Percentiles rank a stretch among this genome's conserved stretches.
Conservation (phyloP, 1,140 invertebrate genomes). For the Oncopodura yosiiana region DNA sequence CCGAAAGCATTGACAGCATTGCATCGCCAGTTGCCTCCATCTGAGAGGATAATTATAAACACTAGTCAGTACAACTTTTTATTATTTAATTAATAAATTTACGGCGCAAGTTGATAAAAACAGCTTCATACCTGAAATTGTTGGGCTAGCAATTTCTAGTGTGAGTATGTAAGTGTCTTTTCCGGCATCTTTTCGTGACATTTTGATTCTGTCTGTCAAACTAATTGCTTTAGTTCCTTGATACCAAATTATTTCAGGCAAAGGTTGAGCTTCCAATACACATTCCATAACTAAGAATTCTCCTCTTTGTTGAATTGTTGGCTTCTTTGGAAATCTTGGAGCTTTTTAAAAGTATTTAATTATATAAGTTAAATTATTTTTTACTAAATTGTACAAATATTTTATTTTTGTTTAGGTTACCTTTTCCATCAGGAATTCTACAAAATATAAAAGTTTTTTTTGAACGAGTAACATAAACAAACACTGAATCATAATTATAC, state of each 20-base stretch:
- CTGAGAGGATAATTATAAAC: too few species aligned
- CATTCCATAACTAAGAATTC: constrained; percentile 92
- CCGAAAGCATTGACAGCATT: constrained; percentile 96
- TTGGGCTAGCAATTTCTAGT: constrained; percentile 87
- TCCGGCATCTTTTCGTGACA: constrained; percentile 69
- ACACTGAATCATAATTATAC: neutral
- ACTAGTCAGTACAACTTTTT: too few species aligned
- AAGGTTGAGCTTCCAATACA: constrained; percentile 83
- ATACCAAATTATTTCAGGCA: constrained; percentile 92
- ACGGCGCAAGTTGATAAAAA: too few species aligned
- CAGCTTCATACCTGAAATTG: too few species aligned
- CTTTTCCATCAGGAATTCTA: constrained; percentile 89
- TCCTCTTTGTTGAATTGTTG: constrained; percentile 88
- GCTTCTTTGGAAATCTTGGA: constrained; percentile 92
- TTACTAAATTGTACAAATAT: too few species aligned
- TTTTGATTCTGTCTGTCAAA: constrained; percentile 71
- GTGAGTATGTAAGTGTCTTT: constrained; percentile 84
- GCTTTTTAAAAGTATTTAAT: too few species aligned
- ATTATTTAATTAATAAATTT: too few species aligned
- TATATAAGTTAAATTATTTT: too few species aligned
- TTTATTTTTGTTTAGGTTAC: too few species aligned
- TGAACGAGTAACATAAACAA: neutral
- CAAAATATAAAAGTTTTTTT: constrained; percentile 20
- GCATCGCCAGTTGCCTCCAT: constrained; percentile 96
- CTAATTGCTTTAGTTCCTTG: constrained; percentile 72